Percentiles rank a stretch among this genome's conserved stretches.
Conservation (phyloP, 2,888 invertebrate genomes). For the Limnephilus lunatus region DNA sequence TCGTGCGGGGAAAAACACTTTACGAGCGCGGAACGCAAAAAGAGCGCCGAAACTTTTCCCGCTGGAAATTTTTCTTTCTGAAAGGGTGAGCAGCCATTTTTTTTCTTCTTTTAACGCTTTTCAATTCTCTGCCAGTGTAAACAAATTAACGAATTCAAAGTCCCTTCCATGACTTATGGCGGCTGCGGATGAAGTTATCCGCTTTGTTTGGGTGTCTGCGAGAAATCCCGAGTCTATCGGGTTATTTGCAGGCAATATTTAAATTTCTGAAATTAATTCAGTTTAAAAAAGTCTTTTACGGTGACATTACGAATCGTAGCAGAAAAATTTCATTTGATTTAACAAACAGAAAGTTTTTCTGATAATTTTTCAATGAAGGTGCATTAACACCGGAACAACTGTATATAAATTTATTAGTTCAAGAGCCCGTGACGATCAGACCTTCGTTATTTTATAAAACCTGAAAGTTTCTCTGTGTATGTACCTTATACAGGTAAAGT, state of each 20-base stretch:
- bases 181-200: slow-evolving; percentile 5
- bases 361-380: background rate
- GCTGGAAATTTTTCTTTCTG: background rate
- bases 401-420: too few relatives aligned
- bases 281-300: background rate
- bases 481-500: too few relatives aligned
- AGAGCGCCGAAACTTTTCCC: background rate
- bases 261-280: slow-evolving; percentile 2
- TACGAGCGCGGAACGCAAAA: slow-evolving; percentile 19
- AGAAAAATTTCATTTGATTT: background rate
- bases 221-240: background rate
- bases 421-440: too few relatives aligned
- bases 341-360: background rate
- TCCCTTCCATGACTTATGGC: slow-evolving; percentile 51
- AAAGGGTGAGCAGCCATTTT: slow-evolving; percentile 48
- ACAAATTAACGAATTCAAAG: slow-evolving; percentile 58
- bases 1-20: slow-evolving; percentile 53
- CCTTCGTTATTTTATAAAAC: too few relatives aligned
- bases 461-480: too few relatives aligned
- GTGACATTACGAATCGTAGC: background rate
- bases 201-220: background rate
- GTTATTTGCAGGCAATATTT: background rate
- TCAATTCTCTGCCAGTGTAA: slow-evolving; percentile 53
- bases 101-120: slow-evolving; percentile 36
- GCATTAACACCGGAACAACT: background rate